Percentiles rank a stretch among this genome's conserved stretches.
phyloP scores from a whole-genome alignment of 2,888 invertebrate genomes.

The Flexamia atlantica region DNA sequence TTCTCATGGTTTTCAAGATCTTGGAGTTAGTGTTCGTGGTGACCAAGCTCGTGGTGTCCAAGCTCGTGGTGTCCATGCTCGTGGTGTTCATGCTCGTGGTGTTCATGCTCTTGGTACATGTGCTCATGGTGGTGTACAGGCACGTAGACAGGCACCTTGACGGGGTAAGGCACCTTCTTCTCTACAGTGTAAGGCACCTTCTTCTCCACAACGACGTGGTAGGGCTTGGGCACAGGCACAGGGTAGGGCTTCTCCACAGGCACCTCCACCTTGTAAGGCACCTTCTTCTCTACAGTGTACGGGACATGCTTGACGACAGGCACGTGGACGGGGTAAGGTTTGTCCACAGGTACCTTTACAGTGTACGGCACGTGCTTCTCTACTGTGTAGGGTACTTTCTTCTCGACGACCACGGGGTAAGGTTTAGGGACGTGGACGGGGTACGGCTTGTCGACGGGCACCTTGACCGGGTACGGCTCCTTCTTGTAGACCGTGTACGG shows the following conservation, averaged over 20 bases:
- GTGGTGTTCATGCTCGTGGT: conserved; percentile 3
- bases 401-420: conserved; percentile 48
- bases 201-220: conserved; percentile 45
- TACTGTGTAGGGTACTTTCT: conserved; percentile 47
- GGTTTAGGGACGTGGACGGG: conserved; percentile 44
- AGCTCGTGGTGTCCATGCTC: background rate
- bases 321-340: conserved; percentile 50
- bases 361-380: conserved; percentile 49
- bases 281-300: conserved; percentile 54
- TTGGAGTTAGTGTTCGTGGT: background rate
- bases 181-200: conserved; percentile 44
- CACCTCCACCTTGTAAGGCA: conserved; percentile 53
- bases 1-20: background rate
- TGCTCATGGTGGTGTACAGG: conserved; percentile 32
- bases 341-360: conserved; percentile 52
- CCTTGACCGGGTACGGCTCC: conserved; percentile 49
- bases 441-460: conserved; percentile 47
- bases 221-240: conserved; percentile 47
- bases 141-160: conserved; percentile 46
- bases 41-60: background rate
- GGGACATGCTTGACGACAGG: conserved; percentile 52
- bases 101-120: background rate
- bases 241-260: conserved; percentile 39
- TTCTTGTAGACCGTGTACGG: conserved; percentile 56
- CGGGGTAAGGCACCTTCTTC: conserved; percentile 42